phyloP scores from a whole-genome alignment of 2,113 vertebrate genomes.

The Phalacrocorax pelagicus region DNA sequence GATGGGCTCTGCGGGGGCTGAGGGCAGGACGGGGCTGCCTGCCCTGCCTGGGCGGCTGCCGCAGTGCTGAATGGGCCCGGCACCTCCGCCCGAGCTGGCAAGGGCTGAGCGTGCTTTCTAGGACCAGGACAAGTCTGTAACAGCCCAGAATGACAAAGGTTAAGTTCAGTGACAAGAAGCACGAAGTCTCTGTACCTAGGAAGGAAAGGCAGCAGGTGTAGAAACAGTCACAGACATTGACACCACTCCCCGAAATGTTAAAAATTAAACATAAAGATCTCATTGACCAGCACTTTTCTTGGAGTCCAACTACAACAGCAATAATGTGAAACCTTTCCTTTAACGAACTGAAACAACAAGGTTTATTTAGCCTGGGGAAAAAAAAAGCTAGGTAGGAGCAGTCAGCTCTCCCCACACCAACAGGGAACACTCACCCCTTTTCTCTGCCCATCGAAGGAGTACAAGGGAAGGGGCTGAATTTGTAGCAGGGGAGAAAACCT shows the following conservation, averaged over 20 bases:
- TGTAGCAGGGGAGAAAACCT: neutral
- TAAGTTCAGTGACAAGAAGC: neutral
- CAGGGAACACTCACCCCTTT: neutral
- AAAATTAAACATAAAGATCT: neutral
- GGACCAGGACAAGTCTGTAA: neutral
- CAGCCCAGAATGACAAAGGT: neutral
- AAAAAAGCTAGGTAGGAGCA: neutral
- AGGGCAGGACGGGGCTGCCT: neutral
- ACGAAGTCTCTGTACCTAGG: accelerated
- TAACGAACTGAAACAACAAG: neutral
- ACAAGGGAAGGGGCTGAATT: neutral
- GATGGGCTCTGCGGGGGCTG: neutral
- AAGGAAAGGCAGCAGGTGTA: neutral
- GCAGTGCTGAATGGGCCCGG: accelerated
- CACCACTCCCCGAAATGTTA: neutral
- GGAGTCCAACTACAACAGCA: neutral
- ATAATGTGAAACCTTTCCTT: neutral
- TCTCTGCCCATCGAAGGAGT: accelerated
- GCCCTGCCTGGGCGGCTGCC: neutral
- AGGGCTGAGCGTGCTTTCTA: neutral
- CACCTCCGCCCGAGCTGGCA: neutral
- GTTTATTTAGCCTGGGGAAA: neutral
- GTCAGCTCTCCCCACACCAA: neutral
- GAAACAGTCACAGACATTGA: neutral
- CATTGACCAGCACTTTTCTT: neutral